Evolutionary conservation across 2,113 vertebrate species (phyloP).

Genomic region (Heliornis fulica): DNA sequence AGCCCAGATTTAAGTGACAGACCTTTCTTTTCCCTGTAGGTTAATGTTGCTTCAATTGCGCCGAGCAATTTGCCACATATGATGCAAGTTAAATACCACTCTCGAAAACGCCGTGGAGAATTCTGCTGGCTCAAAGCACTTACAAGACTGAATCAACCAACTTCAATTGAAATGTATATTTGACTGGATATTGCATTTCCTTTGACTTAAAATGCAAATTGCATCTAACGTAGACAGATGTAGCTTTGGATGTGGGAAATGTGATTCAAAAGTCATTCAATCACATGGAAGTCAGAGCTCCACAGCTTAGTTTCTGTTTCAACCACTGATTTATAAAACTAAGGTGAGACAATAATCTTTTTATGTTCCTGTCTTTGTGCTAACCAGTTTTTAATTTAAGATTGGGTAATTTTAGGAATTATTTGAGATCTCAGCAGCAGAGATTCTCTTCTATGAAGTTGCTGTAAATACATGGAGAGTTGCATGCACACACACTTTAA

Average conservation of each 20-base stretch:
- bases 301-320: not conserved
- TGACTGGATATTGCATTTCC: slow-evolving; percentile 26
- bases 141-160: not conserved
- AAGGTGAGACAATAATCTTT: not conserved
- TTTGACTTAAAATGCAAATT: not conserved
- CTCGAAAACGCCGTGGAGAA: not conserved
- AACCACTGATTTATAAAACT: not conserved
- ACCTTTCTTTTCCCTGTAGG: slow-evolving; percentile 21
- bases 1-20: not conserved
- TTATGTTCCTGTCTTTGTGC: not conserved
- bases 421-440: not conserved
- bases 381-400: not conserved
- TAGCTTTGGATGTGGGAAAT: not conserved
- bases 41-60: not conserved
- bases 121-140: slow-evolving; percentile 1
- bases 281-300: not conserved
- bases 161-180: not conserved
- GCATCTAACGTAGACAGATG: not conserved
- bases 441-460: not conserved
- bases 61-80: not conserved
- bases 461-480: not conserved
- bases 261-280: not conserved
- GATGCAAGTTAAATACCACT: slow-evolving; percentile 18
- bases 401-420: not conserved
- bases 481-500: too few species aligned